Conservation (phyloP, 2,888 invertebrate species). For the Synergus laeviventris region DNA sequence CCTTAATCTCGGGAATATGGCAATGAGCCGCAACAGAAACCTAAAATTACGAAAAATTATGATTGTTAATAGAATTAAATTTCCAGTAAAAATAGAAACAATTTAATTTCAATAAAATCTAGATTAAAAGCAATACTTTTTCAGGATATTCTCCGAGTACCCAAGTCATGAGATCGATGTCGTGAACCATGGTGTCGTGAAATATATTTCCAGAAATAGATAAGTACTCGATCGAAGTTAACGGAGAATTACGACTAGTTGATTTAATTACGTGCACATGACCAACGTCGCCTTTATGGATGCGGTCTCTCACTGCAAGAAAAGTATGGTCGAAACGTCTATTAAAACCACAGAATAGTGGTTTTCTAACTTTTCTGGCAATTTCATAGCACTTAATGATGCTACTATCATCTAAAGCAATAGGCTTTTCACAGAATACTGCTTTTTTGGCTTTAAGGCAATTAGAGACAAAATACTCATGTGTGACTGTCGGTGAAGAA, state of each 20-base stretch:
- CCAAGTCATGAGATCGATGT: constrained; percentile 83
- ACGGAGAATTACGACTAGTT: constrained; percentile 81
- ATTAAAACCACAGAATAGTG: constrained; percentile 82
- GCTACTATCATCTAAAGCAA: constrained; percentile 78
- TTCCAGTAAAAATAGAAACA: background rate
- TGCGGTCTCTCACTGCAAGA: constrained; percentile 76
- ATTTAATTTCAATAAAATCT: background rate
- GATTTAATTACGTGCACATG: constrained; percentile 81
- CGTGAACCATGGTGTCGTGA: constrained; percentile 84
- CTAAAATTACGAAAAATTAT: constrained; percentile 52
- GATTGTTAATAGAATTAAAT: too few species aligned
- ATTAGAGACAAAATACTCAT: constrained; percentile 78
- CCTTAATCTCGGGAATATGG: constrained; percentile 80
- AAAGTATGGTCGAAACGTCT: constrained; percentile 83
- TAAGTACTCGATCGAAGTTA: constrained; percentile 81
- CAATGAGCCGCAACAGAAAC: constrained; percentile 70
- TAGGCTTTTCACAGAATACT: constrained; percentile 85
- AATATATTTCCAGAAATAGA: constrained; percentile 82
- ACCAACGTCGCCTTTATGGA: constrained; percentile 80
- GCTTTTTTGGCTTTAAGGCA: constrained; percentile 79
- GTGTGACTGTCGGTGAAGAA: constrained; percentile 80
- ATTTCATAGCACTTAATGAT: constrained; percentile 79
- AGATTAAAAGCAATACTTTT: constrained; percentile 78
- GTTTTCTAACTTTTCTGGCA: constrained; percentile 78
- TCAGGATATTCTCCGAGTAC: constrained; percentile 80